These are phyloP conservation scores for Catagonus wagneri DNA, from an alignment of 2,113 vertebrate genomes.

Conservation along the genomic window DNA sequence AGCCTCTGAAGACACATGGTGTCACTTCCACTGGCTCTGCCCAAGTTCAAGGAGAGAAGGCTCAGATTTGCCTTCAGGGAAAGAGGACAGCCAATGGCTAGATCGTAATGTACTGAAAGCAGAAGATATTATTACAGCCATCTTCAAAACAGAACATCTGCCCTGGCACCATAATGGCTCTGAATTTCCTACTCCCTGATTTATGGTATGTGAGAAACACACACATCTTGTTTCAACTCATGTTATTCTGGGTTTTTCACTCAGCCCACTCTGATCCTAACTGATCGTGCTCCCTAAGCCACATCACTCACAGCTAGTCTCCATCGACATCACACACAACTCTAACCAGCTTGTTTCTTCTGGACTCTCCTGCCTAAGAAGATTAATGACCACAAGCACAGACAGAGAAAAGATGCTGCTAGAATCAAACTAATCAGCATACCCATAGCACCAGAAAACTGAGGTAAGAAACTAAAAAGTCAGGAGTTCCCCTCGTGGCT, in stretches of 20 bases:
- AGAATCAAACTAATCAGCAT: neutral
- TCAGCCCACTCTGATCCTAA: neutral
- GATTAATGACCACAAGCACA: neutral
- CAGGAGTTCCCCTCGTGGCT: too few relatives aligned
- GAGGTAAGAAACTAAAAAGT: neutral
- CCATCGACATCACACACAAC: neutral
- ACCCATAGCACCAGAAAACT: neutral
- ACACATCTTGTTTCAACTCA: neutral
- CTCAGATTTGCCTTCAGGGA: neutral
- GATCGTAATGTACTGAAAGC: neutral
- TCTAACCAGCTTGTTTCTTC: neutral
- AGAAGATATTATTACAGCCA: neutral
- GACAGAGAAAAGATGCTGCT: neutral
- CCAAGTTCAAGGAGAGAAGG: neutral
- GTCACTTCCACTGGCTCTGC: neutral
- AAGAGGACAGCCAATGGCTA: neutral
- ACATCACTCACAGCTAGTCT: neutral
- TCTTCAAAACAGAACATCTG: constrained; percentile 18
- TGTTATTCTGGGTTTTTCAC: neutral
- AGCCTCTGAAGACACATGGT: neutral
- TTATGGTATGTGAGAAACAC: neutral
- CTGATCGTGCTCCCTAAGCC: neutral
- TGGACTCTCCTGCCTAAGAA: neutral
- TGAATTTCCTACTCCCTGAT: neutral
- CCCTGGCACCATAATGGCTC: neutral